These are phyloP conservation scores for Gila orcuttii DNA, from an alignment of 2,113 vertebrate species.

Conservation along the genomic window DNA sequence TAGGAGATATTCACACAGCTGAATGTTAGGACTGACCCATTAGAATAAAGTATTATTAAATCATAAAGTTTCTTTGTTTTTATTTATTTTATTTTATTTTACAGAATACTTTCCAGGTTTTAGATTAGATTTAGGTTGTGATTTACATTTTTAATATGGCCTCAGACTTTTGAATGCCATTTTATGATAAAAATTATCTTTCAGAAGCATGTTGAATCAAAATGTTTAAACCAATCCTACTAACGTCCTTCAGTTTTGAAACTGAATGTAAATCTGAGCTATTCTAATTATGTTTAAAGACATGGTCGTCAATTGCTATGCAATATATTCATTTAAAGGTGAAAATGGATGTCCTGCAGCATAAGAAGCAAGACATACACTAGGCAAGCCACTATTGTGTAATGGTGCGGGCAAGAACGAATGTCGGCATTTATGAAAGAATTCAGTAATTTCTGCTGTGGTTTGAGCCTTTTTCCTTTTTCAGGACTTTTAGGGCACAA, in stretches of 20 bases:
- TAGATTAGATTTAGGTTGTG: background rate
- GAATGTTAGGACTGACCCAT: background rate
- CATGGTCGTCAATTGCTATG: slow-evolving; percentile 56
- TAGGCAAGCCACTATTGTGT: slow-evolving; percentile 46
- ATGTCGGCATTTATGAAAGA: slow-evolving; percentile 74
- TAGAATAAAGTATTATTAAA: background rate
- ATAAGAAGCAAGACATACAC: slow-evolving; percentile 29
- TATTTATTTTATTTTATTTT: background rate
- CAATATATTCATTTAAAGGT: slow-evolving; percentile 55
- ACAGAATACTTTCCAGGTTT: background rate
- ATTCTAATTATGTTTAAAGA: slow-evolving; percentile 60
- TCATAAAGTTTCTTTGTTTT: background rate
- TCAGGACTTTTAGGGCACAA: slow-evolving; percentile 77
- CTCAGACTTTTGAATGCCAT: background rate
- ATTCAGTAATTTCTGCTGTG: slow-evolving; percentile 78
- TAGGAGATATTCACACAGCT: background rate
- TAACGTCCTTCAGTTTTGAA: background rate
- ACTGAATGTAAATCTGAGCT: slow-evolving; percentile 53
- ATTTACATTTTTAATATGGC: background rate
- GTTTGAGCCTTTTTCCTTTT: slow-evolving; percentile 75
- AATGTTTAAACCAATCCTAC: slow-evolving; percentile 18
- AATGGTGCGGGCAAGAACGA: slow-evolving; percentile 58
- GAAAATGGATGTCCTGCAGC: slow-evolving; percentile 52
- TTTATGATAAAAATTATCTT: slow-evolving; percentile 2
- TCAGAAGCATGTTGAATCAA: background rate